Conservation (phyloP, 2,113 vertebrate species). For the Bos javanicus region DNA sequence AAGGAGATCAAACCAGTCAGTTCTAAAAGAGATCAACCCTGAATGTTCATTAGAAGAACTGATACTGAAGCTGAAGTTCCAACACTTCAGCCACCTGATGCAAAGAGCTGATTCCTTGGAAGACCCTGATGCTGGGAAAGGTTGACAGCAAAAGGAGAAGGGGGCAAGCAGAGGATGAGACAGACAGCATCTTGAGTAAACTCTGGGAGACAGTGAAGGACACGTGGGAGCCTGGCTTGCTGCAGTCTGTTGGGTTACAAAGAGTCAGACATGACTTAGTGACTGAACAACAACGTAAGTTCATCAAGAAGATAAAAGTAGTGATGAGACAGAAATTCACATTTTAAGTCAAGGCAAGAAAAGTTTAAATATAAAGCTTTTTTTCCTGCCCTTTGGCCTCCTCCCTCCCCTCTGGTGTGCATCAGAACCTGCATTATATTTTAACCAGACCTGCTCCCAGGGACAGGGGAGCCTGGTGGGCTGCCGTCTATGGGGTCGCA, state of each 20-base stretch:
- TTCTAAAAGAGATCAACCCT: background rate
- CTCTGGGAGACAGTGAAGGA: background rate
- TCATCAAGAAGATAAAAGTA: background rate
- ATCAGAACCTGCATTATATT: background rate
- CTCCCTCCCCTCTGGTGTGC: too few species aligned
- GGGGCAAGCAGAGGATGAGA: background rate
- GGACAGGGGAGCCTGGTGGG: too few species aligned
- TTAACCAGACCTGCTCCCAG: background rate
- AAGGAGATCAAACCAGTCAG: background rate
- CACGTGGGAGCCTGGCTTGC: background rate
- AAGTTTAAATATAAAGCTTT: background rate
- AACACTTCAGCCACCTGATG: background rate
- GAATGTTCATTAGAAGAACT: background rate
- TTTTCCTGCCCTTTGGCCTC: background rate
- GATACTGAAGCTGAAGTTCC: background rate
- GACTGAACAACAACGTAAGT: background rate
- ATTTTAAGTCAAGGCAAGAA: background rate
- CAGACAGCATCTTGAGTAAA: background rate
- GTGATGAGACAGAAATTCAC: background rate
- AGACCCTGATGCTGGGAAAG: background rate
- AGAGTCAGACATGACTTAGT: background rate
- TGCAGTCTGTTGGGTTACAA: background rate
- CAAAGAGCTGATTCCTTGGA: background rate
- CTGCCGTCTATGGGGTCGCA: too few species aligned
- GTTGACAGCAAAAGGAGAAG: background rate